Base-by-base conservation (phyloP, 2,113 vertebrate species). In the Sinosuthora webbiana region DNA sequence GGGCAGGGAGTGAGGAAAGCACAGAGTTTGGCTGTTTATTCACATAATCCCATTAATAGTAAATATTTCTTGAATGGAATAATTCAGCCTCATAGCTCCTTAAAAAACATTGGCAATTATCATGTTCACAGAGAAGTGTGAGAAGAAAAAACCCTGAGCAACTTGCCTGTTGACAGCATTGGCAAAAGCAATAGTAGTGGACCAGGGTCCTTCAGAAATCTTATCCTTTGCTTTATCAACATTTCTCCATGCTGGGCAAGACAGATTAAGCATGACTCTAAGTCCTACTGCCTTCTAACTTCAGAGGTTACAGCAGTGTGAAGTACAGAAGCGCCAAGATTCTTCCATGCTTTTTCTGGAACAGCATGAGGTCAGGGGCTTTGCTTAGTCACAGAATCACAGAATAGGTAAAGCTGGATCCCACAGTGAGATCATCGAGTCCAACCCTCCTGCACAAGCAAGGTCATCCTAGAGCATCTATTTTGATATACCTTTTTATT, bases 1-100 rank as follows among this genome's bases (percentile, higher is more conserved):
- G 8, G 5, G 6, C 30, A 7, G 6, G 1, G 1, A 41, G 11
- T 3, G 5, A 9, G 8, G 4, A 55, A 71, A 49, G 5, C 28
- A 59, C 6, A 25, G 20, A 42, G 6, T 12, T 7, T 55, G 25
- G 12, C 4, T 81, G 9, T 67, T 89, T 37, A 19, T 89, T 75
- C 10, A 9, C 5, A 10, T 41, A 13, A 33, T 49, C 28, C 52
- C 27, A 45, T 11, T 31, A 11, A 52, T 20, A 59, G 19, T 8
- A 85, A 78, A 31, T 42, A 52, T 64, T 74, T 80, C 12, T 82
- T 53, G 50, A 44, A 57, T n/a, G 5, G 13, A 30, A 53, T 2
- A 53, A 11, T 41, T 78, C 53, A 83, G 3, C 4, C 18, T 73
- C 3, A 3, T 13, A 41, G 0, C 31, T 90, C 30, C 41, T 42